Conservation (phyloP, 1,140 invertebrate species). For the Saccostrea glomerata region DNA sequence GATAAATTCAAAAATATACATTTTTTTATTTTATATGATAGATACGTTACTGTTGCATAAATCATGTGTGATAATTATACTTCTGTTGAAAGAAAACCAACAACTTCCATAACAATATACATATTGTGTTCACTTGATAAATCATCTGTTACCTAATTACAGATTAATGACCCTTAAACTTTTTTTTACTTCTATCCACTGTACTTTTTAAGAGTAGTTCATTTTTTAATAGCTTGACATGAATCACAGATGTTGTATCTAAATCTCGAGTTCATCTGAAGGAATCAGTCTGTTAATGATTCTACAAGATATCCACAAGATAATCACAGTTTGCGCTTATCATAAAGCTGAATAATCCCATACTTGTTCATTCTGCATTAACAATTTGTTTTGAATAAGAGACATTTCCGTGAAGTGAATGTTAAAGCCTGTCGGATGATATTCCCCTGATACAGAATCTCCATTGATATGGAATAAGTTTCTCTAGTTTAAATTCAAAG, state of each 20-base stretch:
- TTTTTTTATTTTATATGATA: too few species aligned
- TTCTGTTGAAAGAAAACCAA: too few species aligned
- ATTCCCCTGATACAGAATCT: not conserved
- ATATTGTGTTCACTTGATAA: too few species aligned
- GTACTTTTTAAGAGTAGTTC: not conserved
- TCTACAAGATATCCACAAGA: not conserved
- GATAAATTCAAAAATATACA: too few species aligned
- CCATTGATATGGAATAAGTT: conserved; percentile 14
- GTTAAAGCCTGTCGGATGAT: not conserved
- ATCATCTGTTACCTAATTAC: too few species aligned
- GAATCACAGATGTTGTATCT: not conserved
- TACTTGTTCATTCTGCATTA: not conserved
- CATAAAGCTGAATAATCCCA: not conserved
- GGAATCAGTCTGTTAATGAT: conserved; percentile 1
- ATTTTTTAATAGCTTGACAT: not conserved
- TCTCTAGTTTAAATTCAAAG: conserved; percentile 11
- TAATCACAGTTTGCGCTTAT: not conserved
- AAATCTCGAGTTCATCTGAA: not conserved
- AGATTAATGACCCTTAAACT: too few species aligned
- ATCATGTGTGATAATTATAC: too few species aligned
- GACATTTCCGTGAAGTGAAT: not conserved
- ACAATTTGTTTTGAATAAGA: conserved; percentile 26
- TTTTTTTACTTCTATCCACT: too few species aligned
- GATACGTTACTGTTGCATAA: too few species aligned
- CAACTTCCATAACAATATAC: too few species aligned